Evolutionary conservation across 2,113 vertebrate species (phyloP).

Genomic region (Zapus hudsonius): DNA sequence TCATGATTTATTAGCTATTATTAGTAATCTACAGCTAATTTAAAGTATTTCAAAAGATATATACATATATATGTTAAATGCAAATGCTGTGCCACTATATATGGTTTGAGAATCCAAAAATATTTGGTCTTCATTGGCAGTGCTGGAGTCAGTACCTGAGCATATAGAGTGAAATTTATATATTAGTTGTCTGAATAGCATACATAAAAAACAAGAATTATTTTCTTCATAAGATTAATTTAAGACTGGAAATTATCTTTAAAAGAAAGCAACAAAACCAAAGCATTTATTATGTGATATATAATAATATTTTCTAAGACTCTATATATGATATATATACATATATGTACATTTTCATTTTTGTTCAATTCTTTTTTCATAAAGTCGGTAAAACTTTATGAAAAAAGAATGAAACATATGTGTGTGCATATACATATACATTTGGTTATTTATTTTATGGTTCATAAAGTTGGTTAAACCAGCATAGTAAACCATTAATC

Average conservation of each 20-base stretch:
- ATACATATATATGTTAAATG: background rate
- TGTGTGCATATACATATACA: background rate
- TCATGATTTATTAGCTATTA: background rate
- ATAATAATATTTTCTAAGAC: background rate
- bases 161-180: background rate
- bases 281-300: background rate
- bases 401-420: too few species aligned
- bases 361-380: too few species aligned
- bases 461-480: background rate
- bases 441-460: too few species aligned
- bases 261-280: background rate
- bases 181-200: background rate
- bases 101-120: background rate
- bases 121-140: background rate
- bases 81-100: background rate
- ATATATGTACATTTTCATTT: background rate
- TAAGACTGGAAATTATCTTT: background rate
- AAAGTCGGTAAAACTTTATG: too few species aligned
- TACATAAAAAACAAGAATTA: background rate
- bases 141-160: background rate
- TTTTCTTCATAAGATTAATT: conserved; percentile 40
- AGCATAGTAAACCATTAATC: background rate
- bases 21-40: background rate
- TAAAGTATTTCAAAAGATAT: background rate
- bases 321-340: background rate